A percentile compares a stretch with the other conserved stretches of the same genome.
These are phyloP conservation scores for Tyria jacobaeae DNA, from an alignment of 2,888 invertebrate genomes.

Conservation along the genomic window DNA sequence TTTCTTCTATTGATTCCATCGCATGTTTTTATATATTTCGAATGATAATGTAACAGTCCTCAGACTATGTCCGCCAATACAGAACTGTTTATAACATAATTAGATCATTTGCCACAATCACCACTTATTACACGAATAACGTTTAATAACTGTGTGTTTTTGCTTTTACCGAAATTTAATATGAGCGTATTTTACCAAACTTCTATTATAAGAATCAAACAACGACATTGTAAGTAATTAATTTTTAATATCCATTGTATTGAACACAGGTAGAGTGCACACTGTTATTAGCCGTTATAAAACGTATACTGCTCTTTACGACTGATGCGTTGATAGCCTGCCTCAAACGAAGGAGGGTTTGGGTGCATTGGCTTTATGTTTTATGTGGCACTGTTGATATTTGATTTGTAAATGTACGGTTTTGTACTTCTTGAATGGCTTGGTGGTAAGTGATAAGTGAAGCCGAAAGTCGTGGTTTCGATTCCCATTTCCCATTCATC, in stretches of 20 bases:
- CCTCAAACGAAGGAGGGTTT: slow-evolving; percentile 3
- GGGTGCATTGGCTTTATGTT: not conserved
- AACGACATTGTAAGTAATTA: slow-evolving; percentile 22
- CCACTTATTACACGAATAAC: too few relatives aligned
- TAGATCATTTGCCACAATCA: too few relatives aligned
- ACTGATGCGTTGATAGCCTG: slow-evolving; percentile 15
- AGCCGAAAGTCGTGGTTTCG: too few relatives aligned
- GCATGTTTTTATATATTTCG: too few relatives aligned
- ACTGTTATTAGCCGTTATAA: slow-evolving; percentile 65
- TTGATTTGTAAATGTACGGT: not conserved
- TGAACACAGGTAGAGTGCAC: slow-evolving; percentile 1
- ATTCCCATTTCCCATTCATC: too few relatives aligned
- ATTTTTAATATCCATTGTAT: slow-evolving; percentile 11
- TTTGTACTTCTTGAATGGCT: not conserved
- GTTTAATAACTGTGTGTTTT: too few relatives aligned
- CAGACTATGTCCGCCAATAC: too few relatives aligned
- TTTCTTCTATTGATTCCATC: too few relatives aligned
- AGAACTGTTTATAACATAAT: too few relatives aligned
- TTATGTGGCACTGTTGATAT: not conserved
- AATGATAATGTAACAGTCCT: too few relatives aligned
- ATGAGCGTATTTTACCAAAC: not conserved
- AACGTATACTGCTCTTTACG: slow-evolving; percentile 50
- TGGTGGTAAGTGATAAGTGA: too few relatives aligned
- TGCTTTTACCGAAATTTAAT: not conserved
- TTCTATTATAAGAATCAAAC: not conserved